A percentile compares a stretch with the other conserved stretches of the same genome.
Conservation (phyloP, 2,888 invertebrate species). For the Fragum sueziense region DNA sequence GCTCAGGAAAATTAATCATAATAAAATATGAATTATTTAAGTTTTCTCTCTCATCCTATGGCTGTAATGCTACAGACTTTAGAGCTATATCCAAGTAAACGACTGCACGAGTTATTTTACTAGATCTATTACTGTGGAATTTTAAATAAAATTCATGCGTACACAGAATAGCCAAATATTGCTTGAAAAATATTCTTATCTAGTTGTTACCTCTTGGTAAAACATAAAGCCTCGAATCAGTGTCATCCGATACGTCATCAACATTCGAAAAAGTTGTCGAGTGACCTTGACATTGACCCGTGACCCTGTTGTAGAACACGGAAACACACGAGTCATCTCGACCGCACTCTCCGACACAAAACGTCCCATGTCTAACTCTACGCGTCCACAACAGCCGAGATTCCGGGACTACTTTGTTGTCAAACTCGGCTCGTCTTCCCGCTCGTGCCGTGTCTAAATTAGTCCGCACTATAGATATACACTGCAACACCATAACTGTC, state of each 20-base stretch:
- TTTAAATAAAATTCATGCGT: too few species aligned
- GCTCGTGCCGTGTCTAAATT: background rate
- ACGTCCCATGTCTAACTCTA: background rate
- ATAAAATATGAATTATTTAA: too few species aligned
- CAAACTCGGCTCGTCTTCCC: background rate
- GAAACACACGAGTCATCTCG: slow-evolving; percentile 38
- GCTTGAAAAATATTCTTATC: background rate
- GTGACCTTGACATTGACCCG: slow-evolving; percentile 50
- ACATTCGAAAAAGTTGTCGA: slow-evolving; percentile 33
- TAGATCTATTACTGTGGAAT: background rate
- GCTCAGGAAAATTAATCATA: too few species aligned
- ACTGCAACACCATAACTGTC: background rate
- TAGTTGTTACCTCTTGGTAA: slow-evolving; percentile 31
- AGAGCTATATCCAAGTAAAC: too few species aligned
- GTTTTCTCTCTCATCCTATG: too few species aligned
- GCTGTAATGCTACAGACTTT: too few species aligned
- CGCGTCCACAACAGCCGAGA: slow-evolving; percentile 31
- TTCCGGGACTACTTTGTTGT: background rate
- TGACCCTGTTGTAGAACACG: slow-evolving; percentile 41
- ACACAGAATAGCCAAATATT: too few species aligned
- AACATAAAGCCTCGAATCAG: slow-evolving; percentile 28
- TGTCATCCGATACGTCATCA: background rate
- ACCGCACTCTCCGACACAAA: slow-evolving; percentile 44
- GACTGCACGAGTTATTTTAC: background rate
- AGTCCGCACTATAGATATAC: background rate